These are phyloP conservation scores for Steatocranus sp. DNA, from an alignment of 2,797 vertebrate genomes.

Conservation along the genomic window DNA sequence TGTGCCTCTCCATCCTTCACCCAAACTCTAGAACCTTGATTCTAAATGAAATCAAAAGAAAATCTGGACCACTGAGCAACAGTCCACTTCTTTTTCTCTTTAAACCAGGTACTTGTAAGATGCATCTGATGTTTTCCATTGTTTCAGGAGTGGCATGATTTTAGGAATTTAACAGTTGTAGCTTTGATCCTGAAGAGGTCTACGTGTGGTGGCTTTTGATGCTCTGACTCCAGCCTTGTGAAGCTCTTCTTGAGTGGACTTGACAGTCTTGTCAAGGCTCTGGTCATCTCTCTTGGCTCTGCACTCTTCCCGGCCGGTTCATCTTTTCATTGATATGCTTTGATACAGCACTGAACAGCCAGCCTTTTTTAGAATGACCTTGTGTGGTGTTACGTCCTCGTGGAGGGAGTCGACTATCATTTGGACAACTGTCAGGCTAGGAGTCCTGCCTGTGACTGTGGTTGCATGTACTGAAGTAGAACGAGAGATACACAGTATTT, in stretches of 20 bases:
- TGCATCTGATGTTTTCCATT: background rate
- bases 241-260: background rate
- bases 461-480: background rate
- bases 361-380: background rate
- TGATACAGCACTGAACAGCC: background rate
- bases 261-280: background rate
- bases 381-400: background rate
- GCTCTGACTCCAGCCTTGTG: background rate
- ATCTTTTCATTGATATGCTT: background rate
- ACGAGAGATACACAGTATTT: background rate
- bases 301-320: background rate
- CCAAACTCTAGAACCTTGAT: background rate
- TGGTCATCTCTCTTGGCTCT: background rate
- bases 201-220: background rate
- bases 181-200: background rate
- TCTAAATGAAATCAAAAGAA: background rate
- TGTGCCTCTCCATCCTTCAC: background rate
- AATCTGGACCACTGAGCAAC: background rate
- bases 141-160: background rate
- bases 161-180: background rate
- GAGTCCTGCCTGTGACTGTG: background rate
- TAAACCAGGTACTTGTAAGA: background rate
- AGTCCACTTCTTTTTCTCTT: background rate
- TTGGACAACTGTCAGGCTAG: background rate
- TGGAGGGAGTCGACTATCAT: background rate